These are phyloP conservation scores for Parazoanthus swiftii DNA, from an alignment of 92 coral and sea anemone genomes.

Conservation along the genomic window DNA sequence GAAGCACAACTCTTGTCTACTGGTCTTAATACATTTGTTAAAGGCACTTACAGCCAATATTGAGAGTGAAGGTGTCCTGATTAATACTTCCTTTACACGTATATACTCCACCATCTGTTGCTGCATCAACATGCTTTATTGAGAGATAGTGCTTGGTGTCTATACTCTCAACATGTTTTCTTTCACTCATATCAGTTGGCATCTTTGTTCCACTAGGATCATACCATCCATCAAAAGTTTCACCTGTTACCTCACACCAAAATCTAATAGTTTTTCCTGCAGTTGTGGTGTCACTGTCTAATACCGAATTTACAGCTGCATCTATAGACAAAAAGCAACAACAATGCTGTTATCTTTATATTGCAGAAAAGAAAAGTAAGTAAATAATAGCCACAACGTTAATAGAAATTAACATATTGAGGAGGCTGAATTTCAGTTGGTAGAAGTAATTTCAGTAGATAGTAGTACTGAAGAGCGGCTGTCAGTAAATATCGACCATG, in stretches of 20 bases:
- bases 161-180: constrained; percentile 3
- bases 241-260: constrained; percentile 18
- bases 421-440: no score
- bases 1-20: no score
- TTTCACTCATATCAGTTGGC: background rate
- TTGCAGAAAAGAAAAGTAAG: no score
- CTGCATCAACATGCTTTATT: constrained; percentile 22
- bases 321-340: background rate
- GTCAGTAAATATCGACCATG: no score
- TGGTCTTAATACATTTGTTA: no score
- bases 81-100: constrained; percentile 16
- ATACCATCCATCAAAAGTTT: constrained; percentile 39
- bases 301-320: background rate
- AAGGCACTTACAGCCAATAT: constrained; percentile 16
- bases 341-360: background rate
- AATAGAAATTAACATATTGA: no score
- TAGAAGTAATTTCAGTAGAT: no score
- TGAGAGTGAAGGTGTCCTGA: background rate
- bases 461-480: no score
- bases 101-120: constrained; percentile 36
- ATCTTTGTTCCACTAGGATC: constrained; percentile 1
- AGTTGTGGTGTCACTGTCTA: background rate
- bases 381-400: no score
- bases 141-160: background rate
- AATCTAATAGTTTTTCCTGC: constrained; percentile 8